Base-by-base conservation (phyloP, 2,113 vertebrate species). In the Myxocyprinus asiaticus region DNA sequence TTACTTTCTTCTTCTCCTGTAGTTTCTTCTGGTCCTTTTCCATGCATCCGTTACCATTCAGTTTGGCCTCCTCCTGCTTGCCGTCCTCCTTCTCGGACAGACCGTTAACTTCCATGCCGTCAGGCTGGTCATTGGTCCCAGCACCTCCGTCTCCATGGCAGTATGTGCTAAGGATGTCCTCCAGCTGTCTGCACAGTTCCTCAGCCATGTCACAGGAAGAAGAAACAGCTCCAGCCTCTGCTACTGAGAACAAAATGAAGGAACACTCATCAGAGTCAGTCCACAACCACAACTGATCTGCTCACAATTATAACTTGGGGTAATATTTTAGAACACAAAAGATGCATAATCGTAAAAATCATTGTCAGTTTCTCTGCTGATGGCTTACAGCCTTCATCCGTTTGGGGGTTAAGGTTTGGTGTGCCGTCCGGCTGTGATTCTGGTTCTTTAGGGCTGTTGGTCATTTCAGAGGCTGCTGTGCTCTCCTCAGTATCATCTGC, bases 1-100 rank as follows among this genome's bases (percentile, higher is more conserved):
- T 99, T 85, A 95, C 93, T 89, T 98, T 98, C 91, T 95, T 99
- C 88, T 97, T 99, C 6, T 98, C 98, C 81, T 96, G 96, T 15
- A 85, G 85, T 42, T 93, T 96, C 90, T 94, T 97, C 81, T 94
- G 95, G 48, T 98, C 95, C 65, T 95, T 92, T 51, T 95, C 95
- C 0, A 78, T 84, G 0, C 88, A 42, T 15, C 83, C 78, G 33
- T 94, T 94, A 1, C 94, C 93, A 0, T 92, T 92, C 0, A 89
- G 83, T 80, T 94, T 94, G 77, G 90, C 88, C 4, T 92, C 92
- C 15, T 89, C 87, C 0, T 89, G 88, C 71, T 94, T 95, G n/a
- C 85, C 42, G 9, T 68, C 88, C 1, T 93, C 95, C 83, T 91
- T 95, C 75, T 95, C 95, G 9, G 83, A 73, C 80, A 92, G 66